A percentile compares a stretch with the other conserved stretches of the same genome.
These are phyloP conservation scores for Cryptotis parvus DNA, from an alignment of 2,113 vertebrate species.

Conservation along the genomic window DNA sequence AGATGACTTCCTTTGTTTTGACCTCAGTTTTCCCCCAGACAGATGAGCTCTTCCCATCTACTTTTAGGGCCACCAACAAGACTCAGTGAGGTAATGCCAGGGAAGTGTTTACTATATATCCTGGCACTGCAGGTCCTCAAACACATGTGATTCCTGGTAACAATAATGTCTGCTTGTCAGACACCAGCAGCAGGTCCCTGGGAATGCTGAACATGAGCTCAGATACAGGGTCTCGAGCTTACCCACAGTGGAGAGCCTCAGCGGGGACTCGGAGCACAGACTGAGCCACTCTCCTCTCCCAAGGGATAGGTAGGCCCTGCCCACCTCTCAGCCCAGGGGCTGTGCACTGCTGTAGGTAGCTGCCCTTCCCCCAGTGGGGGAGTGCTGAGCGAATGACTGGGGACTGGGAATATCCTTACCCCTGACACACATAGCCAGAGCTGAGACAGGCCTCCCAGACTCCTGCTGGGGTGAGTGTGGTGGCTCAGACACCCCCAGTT, in stretches of 20 bases:
- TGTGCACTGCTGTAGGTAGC: not conserved
- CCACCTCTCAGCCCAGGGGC: no score
- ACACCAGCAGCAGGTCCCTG: rapidly evolving
- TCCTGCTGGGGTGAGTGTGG: not conserved
- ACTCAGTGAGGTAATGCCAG: not conserved
- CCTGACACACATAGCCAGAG: not conserved
- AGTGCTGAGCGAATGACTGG: not conserved
- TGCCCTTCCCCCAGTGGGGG: not conserved
- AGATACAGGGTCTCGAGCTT: not conserved
- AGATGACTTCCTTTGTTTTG: not conserved
- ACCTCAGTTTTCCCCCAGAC: not conserved
- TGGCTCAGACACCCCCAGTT: not conserved
- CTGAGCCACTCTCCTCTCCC: no score
- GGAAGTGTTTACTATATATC: not conserved
- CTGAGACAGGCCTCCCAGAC: not conserved
- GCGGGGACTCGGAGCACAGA: not conserved
- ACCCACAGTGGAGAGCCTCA: rapidly evolving
- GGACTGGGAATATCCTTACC: not conserved
- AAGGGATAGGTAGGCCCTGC: no score
- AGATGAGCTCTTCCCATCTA: not conserved
- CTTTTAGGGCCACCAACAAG: not conserved
- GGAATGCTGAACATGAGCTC: not conserved
- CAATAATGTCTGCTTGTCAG: not conserved
- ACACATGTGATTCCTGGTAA: not conserved
- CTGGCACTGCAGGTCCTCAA: not conserved